Conservation (phyloP, 2,888 invertebrate species). For the Ophion ellenae region DNA sequence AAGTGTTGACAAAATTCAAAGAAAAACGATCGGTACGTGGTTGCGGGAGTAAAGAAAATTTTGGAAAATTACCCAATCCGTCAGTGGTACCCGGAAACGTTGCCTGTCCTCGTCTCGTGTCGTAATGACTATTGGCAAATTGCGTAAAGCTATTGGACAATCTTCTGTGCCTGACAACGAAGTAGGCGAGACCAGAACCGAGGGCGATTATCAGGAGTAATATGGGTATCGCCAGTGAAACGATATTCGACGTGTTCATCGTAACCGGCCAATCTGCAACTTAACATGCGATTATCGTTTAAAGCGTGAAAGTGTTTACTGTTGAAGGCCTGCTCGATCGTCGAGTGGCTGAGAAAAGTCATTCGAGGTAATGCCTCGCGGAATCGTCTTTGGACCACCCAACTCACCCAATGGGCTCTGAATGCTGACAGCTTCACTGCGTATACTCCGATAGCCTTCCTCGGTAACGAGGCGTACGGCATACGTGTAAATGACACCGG, state of each 20-base stretch:
- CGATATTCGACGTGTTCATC: constrained; percentile 80
- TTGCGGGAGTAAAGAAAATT: neutral
- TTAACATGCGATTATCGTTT: neutral
- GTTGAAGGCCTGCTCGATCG: too few species aligned
- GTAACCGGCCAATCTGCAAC: constrained; percentile 72
- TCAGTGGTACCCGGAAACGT: constrained; percentile 89
- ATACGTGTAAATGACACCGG: constrained; percentile 86
- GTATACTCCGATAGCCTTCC: constrained; percentile 87
- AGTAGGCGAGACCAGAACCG: constrained; percentile 87
- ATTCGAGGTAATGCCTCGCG: too few species aligned
- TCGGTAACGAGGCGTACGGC: constrained; percentile 87
- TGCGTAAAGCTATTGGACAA: constrained; percentile 91
- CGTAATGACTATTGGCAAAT: constrained; percentile 94
- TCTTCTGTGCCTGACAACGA: constrained; percentile 89
- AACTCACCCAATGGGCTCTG: constrained; percentile 79
- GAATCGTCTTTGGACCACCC: neutral
- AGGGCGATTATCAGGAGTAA: constrained; percentile 85
- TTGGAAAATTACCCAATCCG: constrained; percentile 86
- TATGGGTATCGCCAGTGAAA: constrained; percentile 86
- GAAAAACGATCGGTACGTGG: neutral
- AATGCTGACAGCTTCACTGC: constrained; percentile 86
- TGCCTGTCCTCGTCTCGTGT: constrained; percentile 93
- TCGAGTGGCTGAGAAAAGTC: too few species aligned
- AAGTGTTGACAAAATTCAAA: constrained; percentile 4
- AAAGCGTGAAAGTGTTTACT: constrained; percentile 3